Evolutionary conservation across 1,140 invertebrate genomes (phyloP).

Genomic region (Cydia amplana): DNA sequence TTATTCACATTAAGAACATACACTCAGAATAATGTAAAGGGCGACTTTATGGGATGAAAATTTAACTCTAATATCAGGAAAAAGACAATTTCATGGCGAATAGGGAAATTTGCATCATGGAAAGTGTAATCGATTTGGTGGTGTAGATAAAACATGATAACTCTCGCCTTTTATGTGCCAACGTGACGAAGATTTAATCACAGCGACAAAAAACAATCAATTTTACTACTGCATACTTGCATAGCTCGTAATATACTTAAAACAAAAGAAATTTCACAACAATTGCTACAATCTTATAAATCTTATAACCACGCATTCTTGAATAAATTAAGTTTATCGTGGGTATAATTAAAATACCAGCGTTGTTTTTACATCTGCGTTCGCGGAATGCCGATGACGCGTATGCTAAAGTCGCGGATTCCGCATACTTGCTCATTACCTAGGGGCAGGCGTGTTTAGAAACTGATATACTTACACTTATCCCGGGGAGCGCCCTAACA

Average conservation of each 20-base stretch:
- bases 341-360: slow-evolving; percentile 7
- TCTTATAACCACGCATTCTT: slow-evolving; percentile 1
- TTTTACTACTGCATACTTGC: background rate
- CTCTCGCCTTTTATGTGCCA: background rate
- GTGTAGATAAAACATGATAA: background rate
- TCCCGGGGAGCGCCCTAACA: too few species aligned
- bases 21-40: background rate
- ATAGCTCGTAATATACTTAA: background rate
- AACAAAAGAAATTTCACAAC: slow-evolving; percentile 10
- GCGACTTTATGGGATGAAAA: background rate
- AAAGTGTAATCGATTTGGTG: background rate
- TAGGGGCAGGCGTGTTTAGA: background rate
- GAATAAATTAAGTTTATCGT: slow-evolving; percentile 17
- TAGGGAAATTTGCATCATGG: background rate
- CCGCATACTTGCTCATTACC: slow-evolving; percentile 5
- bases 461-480: background rate
- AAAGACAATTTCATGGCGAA: background rate
- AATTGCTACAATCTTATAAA: background rate
- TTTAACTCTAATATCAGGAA: background rate
- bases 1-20: slow-evolving; percentile 6
- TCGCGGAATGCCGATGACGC: slow-evolving; percentile 1
- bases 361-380: slow-evolving; percentile 6
- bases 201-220: background rate
- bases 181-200: background rate
- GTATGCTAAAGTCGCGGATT: background rate